Percentiles rank a stretch among this genome's conserved stretches.
These are phyloP conservation scores for Muraenolepis orangiensis DNA, from an alignment of 2,797 vertebrate species.

Conservation along the genomic window DNA sequence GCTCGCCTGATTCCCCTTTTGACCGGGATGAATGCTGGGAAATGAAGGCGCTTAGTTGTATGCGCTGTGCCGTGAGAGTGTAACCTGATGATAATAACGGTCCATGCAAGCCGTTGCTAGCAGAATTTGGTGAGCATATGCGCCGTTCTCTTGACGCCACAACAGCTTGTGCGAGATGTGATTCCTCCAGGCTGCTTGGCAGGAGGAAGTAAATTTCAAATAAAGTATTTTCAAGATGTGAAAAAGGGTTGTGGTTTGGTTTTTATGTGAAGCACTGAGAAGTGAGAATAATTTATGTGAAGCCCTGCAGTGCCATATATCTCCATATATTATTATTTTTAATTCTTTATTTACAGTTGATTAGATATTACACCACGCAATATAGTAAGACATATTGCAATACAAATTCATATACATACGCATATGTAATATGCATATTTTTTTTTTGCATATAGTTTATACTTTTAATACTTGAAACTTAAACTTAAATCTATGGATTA, in stretches of 20 bases:
- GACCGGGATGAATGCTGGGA: background rate
- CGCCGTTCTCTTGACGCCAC: background rate
- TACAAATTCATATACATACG: background rate
- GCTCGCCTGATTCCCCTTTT: constrained; percentile 67
- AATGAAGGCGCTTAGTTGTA: background rate
- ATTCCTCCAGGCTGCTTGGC: background rate
- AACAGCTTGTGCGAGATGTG: background rate
- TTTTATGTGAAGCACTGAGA: constrained; percentile 20
- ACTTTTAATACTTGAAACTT: background rate
- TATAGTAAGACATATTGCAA: background rate
- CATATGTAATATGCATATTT: background rate
- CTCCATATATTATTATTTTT: background rate
- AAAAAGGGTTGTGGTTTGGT: background rate
- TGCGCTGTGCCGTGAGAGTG: background rate
- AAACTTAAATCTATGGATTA: background rate
- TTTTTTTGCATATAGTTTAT: background rate
- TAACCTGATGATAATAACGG: background rate
- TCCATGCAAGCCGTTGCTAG: constrained; percentile 24
- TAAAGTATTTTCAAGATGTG: background rate
- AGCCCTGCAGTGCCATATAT: constrained; percentile 8
- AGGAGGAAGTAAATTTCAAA: background rate
- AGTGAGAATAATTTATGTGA: too few relatives aligned
- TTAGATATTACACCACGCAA: background rate
- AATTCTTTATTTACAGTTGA: background rate
- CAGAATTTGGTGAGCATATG: background rate